Evolutionary conservation across 2,888 invertebrate species (phyloP), one percentile per base, ranked within the genome.

Genomic region (Chelonus formosanus): DNA sequence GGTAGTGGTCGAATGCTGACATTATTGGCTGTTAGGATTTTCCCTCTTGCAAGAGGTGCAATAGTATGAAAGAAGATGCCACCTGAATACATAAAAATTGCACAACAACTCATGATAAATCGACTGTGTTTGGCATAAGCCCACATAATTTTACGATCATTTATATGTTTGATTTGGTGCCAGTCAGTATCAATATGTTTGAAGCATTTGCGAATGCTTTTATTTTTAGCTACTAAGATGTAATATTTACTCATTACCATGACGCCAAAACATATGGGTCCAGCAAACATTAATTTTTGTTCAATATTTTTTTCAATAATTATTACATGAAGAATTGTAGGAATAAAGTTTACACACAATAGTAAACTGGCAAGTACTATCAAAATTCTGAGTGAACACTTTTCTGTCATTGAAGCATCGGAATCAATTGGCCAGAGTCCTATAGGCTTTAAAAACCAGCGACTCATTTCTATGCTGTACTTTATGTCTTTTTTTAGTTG

Each of bases 11-110:
- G 72, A 4, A 77, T 70, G 0, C 71, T 79, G 5, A 71, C 67
- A 35, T 79, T 79, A 7, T 72, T 72, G 3, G 76, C 70, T 0
- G 74, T 75, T 0, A 74, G 70, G 4, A 75, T 74, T 32, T 70
- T 72, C 0, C 68, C 73, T 0, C 70, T 67, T 5, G 71, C 74
- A 0, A 79, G 55, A 0, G 80, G 80, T 78, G 79, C 77, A 44
- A 80, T 70, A 0, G 74, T 73, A 53, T 76, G 76, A 58, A 77
- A 80, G 55, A 78, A 78, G 32, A 80, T 71, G 3, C 78, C 78
- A 1, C 79, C 80, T 3, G 73, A 70, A 58, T 79, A 79, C 78
- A 78, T 79, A 52, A 77, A 78, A 3, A n/a, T 65, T 0, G 75
- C 76, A 60, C 75, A 73, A 3, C 77, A 59, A 1, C 64, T 64